phyloP scores from a whole-genome alignment of 2,888 invertebrate genomes.

The Amiota minor region DNA sequence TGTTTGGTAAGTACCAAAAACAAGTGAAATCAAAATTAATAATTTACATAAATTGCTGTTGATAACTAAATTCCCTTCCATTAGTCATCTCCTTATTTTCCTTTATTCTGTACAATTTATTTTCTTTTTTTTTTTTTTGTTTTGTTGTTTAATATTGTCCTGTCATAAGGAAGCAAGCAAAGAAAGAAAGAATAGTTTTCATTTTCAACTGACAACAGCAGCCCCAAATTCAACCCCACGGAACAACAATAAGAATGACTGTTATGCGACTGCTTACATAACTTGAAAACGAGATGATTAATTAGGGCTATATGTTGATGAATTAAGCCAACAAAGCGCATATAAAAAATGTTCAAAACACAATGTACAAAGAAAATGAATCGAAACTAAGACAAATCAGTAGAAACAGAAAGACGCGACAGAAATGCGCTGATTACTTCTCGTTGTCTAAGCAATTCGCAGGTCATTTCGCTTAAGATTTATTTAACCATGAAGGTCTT shows the following conservation, averaged over 20 bases:
- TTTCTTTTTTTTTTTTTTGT: no score
- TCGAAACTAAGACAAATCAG: no score
- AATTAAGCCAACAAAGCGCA: conserved; percentile 14
- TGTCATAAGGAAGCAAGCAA: background rate
- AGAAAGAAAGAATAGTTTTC: conserved; percentile 1
- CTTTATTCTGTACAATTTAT: no score
- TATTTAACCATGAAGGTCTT: no score
- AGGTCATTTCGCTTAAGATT: no score
- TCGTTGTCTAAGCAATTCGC: no score
- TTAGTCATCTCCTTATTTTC: background rate
- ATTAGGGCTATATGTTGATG: conserved; percentile 45
- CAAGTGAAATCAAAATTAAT: background rate
- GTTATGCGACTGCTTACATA: background rate
- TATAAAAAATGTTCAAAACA: no score
- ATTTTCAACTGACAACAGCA: background rate
- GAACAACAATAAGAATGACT: no score
- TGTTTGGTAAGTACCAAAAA: background rate
- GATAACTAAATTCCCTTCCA: background rate
- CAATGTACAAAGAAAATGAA: no score
- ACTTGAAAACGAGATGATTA: conserved; percentile 30
- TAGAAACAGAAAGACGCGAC: no score
- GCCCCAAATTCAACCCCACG: no score
- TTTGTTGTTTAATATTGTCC: background rate
- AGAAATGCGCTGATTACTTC: no score
- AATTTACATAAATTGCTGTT: conserved; percentile 7